A percentile compares a stretch with the other conserved stretches of the same genome.
phyloP scores from a whole-genome alignment of 2,113 vertebrate species.

The Aldabrachelys gigantea region DNA sequence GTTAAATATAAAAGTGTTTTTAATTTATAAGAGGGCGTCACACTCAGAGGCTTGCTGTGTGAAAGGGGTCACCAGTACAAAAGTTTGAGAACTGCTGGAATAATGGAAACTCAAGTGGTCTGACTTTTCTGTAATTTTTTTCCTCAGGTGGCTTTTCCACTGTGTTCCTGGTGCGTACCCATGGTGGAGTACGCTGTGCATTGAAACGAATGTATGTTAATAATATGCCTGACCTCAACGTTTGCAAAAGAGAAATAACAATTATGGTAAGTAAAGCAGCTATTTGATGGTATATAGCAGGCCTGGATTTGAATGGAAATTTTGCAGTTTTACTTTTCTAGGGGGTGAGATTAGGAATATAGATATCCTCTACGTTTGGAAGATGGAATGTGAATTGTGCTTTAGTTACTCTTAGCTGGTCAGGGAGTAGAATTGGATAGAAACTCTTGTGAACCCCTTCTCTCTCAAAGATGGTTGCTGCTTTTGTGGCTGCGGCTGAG shows the following conservation, averaged over 20 bases:
- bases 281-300: not conserved
- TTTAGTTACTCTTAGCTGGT: not conserved
- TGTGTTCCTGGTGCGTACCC: conserved; percentile 93
- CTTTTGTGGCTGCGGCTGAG: too few species aligned
- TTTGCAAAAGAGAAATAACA: conserved; percentile 96
- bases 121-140: not conserved
- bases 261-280: conserved; percentile 89
- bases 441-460: not conserved
- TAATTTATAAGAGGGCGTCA: too few species aligned
- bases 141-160: conserved; percentile 93
- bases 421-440: not conserved
- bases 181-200: conserved; percentile 89
- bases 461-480: not conserved
- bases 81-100: not conserved
- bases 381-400: not conserved
- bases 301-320: not conserved
- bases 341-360: not conserved
- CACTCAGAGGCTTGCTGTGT: too few species aligned
- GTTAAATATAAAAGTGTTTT: too few species aligned
- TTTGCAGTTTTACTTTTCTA: not conserved
- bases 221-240: conserved; percentile 89
- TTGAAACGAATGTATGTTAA: conserved; percentile 98
- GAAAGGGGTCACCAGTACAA: too few species aligned
- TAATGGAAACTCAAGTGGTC: fast-evolving
- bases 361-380: not conserved